A percentile compares a stretch with the other conserved stretches of the same genome.
These are phyloP conservation scores for Ochropacha duplaris DNA, from an alignment of 2,888 invertebrate genomes.

Conservation along the genomic window DNA sequence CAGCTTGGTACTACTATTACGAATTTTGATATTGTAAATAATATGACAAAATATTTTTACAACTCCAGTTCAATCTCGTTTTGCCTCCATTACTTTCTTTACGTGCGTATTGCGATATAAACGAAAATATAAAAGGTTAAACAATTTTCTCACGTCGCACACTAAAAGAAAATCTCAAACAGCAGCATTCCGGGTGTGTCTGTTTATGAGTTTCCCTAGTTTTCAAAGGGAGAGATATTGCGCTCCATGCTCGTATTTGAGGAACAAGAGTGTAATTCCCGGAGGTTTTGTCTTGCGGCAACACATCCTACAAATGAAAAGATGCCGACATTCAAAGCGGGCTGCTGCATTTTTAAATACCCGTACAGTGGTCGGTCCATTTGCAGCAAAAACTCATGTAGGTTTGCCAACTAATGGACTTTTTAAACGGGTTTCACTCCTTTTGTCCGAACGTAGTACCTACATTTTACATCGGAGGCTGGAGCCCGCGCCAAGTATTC, in stretches of 20 bases:
- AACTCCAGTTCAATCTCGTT: background rate
- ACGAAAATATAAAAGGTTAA: conserved; percentile 33
- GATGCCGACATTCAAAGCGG: conserved; percentile 67
- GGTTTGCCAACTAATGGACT: conserved; percentile 51
- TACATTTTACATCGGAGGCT: conserved; percentile 23
- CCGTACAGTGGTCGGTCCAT: conserved; percentile 43
- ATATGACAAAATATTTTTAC: background rate
- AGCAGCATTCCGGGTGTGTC: conserved; percentile 60
- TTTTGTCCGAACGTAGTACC: conserved; percentile 27
- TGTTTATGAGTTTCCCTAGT: conserved; percentile 70
- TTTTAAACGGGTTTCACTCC: conserved; percentile 47
- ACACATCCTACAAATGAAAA: conserved; percentile 73
- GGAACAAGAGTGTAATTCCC: conserved; percentile 76
- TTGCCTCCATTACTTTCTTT: conserved; percentile 1
- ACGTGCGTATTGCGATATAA: conserved; percentile 12
- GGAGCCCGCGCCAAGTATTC: conserved; percentile 37
- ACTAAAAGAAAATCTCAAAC: conserved; percentile 52
- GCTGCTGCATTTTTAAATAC: conserved; percentile 71
- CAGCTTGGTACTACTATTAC: background rate
- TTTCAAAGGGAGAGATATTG: conserved; percentile 76
- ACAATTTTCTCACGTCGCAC: conserved; percentile 41
- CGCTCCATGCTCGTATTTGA: conserved; percentile 70
- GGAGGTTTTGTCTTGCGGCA: conserved; percentile 75
- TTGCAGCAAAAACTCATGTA: conserved; percentile 40
- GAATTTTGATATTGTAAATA: background rate